phyloP scores from a whole-genome alignment of 2,113 vertebrate genomes.

The Mus pahari region DNA sequence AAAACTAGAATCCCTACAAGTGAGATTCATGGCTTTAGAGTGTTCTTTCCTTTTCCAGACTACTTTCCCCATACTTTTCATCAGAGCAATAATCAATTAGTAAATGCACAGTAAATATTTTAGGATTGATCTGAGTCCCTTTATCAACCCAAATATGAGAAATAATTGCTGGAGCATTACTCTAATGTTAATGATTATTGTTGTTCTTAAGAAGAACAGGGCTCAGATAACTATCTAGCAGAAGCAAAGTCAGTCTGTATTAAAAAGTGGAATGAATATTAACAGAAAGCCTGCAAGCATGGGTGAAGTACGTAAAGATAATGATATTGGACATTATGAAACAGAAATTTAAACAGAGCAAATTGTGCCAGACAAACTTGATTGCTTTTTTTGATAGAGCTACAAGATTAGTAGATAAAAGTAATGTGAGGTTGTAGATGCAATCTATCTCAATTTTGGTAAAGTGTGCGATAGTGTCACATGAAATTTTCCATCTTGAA shows the following conservation, averaged over 20 bases:
- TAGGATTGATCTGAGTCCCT: conserved; percentile 66
- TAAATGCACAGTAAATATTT: conserved; percentile 67
- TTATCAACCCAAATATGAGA: conserved; percentile 66
- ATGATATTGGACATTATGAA: conserved; percentile 76
- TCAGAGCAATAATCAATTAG: conserved; percentile 71
- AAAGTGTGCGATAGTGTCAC: conserved; percentile 80
- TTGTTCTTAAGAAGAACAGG: conserved; percentile 45
- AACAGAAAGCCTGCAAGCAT: conserved; percentile 66
- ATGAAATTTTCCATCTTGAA: conserved; percentile 75
- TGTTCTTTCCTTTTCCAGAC: conserved; percentile 14
- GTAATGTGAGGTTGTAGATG: conserved; percentile 78
- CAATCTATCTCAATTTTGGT: conserved; percentile 79
- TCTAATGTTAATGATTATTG: conserved; percentile 71
- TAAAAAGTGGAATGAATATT: conserved; percentile 68
- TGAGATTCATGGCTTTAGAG: neutral
- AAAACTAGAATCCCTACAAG: neutral
- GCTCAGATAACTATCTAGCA: conserved; percentile 42
- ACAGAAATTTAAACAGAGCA: conserved; percentile 73
- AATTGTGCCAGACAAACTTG: conserved; percentile 71
- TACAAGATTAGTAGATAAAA: conserved; percentile 75
- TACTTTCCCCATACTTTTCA: neutral
- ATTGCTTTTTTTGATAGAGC: conserved; percentile 77
- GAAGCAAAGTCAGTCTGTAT: conserved; percentile 63
- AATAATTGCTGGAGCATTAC: conserved; percentile 72
- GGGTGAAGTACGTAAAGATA: conserved; percentile 61